Base-by-base conservation (phyloP, 2,113 vertebrate genomes). In the Mionectes macconnelli region DNA sequence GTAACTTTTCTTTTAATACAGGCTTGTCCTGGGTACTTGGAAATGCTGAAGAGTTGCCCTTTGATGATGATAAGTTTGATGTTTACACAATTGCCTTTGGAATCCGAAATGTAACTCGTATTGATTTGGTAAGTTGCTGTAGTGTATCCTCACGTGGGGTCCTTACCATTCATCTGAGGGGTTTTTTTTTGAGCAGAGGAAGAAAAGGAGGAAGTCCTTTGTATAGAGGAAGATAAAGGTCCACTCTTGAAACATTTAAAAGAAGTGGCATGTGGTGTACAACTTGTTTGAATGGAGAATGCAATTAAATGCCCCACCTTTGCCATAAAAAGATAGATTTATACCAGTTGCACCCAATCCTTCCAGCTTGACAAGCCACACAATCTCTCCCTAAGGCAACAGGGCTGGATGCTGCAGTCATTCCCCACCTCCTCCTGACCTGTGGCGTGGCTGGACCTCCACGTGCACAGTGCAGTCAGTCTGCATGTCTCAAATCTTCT, bases 71-170 rank as follows among this genome's bases (percentile, higher is more conserved):
- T 82, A 98, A 98, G 93, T 99, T 99, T 97, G 99, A 99, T 72
- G 87, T 99, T 94, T 99, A 99, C 93, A 99, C 98, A 90, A 98
- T 99, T 92, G 99, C 99, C 35, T 99, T 99, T 80, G 99, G 99
- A 49, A 99, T 99, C 89, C 98, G 99, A 78, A 99, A 99, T 55
- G 98, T 99, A 93, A 99, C 99, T 25, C 99, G 97, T 85, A 98
- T 99, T 27, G 98, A 99, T 68, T 97, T 95, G 97, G 99, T 99
- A 89, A 93, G 93, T 87, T 62, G 39, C 47, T 77, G 2, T 21
- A 35, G 21, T 35, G 10, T 93, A 18, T 81, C 35, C 56, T 74
- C 59, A n/a, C 4, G 2, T 9, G 9, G 8, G 12, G 9, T 72
- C 44, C 45, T 92, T 78, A 62, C 0, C 3, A 17, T 57, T 73